A percentile compares a stretch with the other conserved stretches of the same genome.
phyloP scores from a whole-genome alignment of 2,888 invertebrate species.

The Limnephilus auricula region DNA sequence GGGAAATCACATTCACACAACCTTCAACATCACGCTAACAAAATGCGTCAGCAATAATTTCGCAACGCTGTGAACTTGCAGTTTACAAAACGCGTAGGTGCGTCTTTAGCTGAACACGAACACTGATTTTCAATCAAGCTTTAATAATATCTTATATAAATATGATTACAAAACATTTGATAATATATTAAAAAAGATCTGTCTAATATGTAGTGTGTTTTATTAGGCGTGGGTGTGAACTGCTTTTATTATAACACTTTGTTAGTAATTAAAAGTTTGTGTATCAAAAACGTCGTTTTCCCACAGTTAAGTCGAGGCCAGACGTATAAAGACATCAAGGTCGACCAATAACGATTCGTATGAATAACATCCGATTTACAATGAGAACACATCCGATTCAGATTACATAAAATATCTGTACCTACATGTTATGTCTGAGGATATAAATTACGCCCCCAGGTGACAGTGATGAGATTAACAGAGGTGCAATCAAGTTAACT shows the following conservation, averaged over 20 bases:
- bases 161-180: too few species aligned
- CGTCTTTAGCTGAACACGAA: background rate
- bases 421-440: background rate
- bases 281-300: conserved; percentile 9
- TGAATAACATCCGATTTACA: background rate
- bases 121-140: background rate
- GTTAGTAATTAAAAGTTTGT: conserved; percentile 12
- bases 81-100: conserved; percentile 23
- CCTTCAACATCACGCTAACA: background rate
- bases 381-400: background rate
- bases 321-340: conserved; percentile 1
- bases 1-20: background rate
- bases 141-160: background rate
- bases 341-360: conserved; percentile 1
- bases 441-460: background rate
- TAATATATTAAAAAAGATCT: background rate
- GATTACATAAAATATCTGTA: background rate
- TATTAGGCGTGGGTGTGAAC: background rate
- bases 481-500: background rate
- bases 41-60: background rate
- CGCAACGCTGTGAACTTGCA: conserved; percentile 28
- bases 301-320: conserved; percentile 17
- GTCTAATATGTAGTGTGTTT: background rate
- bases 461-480: conserved; percentile 9
- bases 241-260: conserved; percentile 15